Evolutionary conservation across 2,888 invertebrate species (phyloP), one percentile per base, ranked within the genome.

Genomic region (Cantharis rustica): DNA sequence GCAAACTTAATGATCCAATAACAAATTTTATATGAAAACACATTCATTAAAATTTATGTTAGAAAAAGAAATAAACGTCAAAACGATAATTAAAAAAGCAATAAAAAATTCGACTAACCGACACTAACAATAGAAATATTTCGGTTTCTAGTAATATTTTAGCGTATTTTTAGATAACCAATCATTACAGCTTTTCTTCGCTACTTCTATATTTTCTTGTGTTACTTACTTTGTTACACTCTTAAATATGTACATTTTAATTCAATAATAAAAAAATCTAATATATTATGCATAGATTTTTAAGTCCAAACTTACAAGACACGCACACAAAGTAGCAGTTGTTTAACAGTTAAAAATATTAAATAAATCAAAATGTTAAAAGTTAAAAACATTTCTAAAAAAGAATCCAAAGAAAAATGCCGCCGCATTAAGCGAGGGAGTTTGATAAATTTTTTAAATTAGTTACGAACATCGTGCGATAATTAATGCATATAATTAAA

Each of bases 41-140:
- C 69, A 70, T 74, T 74, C 69, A 70, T 74, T 31, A 64, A 31
- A 23, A 27, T 74, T 74, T 74, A 74, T 70, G 66, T 66, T 64
- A 61, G 31, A 61, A 69, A 71, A 63, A 63, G 69, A 31, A 23
- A 74, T 74, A 74, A 74, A 74, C 61, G 74, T 74, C 74, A 16
- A 31, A 10, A 61, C 20, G 61, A 66, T 74, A 70, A 74, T 74
- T 74, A 66, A 66, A 23, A 66, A 66, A n/a, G 64, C 23, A 66
- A 66, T 66, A 66, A 66, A 63, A 66, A 20, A n/a, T 47, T 47
- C 47, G 23, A 16, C 64, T 66, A 66, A 66, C 17, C 64, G 23
- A 66, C 64, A 66, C 47, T n/a, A 47, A 47, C 64, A 66, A 66
- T 66, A 66, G 64, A 66, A 66, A 66, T 23, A 66, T 66, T 66